phyloP scores from a whole-genome alignment of 2,113 vertebrate species.

The Rhinopomastus cyanomelas region DNA sequence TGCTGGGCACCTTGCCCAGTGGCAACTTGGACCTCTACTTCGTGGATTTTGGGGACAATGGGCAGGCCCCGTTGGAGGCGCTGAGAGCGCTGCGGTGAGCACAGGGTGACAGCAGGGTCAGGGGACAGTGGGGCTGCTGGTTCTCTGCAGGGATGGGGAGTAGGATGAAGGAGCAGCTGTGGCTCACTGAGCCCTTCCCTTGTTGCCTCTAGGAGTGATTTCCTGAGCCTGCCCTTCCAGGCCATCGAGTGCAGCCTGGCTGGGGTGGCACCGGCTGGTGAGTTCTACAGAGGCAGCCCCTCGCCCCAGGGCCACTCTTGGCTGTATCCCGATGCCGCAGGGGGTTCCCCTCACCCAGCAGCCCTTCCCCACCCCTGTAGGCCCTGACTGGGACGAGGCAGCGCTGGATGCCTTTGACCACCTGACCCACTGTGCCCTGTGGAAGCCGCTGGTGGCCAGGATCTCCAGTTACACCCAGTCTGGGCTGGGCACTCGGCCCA shows the following conservation, averaged over 20 bases:
- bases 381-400: conserved; percentile 77
- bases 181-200: too few species aligned
- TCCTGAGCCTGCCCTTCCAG: conserved; percentile 93
- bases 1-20: conserved; percentile 76
- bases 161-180: too few species aligned
- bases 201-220: conserved; percentile 82
- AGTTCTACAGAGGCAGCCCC: neutral
- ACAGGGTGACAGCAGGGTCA: neutral
- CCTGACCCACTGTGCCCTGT: conserved; percentile 82
- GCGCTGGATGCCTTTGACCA: conserved; percentile 85
- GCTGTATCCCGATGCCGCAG: neutral
- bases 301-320: too few species aligned
- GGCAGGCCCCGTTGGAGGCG: conserved; percentile 70
- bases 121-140: neutral
- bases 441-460: conserved; percentile 85
- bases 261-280: conserved; percentile 68
- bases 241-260: conserved; percentile 91
- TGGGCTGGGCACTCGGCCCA: conserved; percentile 79
- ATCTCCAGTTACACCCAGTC: conserved; percentile 85
- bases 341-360: neutral
- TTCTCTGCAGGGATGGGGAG: too few species aligned
- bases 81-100: conserved; percentile 84
- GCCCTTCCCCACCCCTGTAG: conserved; percentile 54
- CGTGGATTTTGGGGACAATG: conserved; percentile 90
- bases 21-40: conserved; percentile 86